Evolutionary conservation across 2,113 vertebrate genomes (phyloP).

Genomic region (Sapayoa aenigma): DNA sequence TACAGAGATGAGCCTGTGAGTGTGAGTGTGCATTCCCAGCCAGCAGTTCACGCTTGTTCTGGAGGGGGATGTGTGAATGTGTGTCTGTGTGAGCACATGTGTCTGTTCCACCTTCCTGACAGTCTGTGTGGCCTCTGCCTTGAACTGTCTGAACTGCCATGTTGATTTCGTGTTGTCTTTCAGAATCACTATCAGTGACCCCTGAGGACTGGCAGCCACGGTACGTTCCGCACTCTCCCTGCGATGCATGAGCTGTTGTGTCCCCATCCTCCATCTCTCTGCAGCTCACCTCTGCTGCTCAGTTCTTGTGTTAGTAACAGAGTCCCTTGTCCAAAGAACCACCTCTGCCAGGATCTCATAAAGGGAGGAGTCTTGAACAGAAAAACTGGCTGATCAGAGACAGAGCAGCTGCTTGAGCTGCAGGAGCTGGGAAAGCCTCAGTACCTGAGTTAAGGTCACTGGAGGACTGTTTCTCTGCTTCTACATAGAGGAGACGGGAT

Average conservation of each 20-base stretch:
- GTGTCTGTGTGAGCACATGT: background rate
- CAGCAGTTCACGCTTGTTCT: background rate
- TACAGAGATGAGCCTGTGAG: background rate
- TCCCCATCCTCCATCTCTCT: slow-evolving; percentile 42
- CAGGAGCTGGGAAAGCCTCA: slow-evolving; percentile 9
- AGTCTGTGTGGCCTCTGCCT: slow-evolving; percentile 66
- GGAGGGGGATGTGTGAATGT: background rate
- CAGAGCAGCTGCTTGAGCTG: slow-evolving; percentile 37
- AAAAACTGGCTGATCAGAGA: slow-evolving; percentile 3
- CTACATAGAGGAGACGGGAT: background rate
- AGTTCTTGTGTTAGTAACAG: slow-evolving; percentile 6
- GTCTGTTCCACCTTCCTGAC: slow-evolving; percentile 33
- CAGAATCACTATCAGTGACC: slow-evolving; percentile 99
- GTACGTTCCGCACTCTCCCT: slow-evolving; percentile 83
- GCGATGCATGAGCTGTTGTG: slow-evolving; percentile 73
- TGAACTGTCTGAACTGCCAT: slow-evolving; percentile 79
- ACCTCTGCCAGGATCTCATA: slow-evolving; percentile 65
- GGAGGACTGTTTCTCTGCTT: background rate
- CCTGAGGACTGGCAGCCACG: slow-evolving; percentile 91
- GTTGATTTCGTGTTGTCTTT: slow-evolving; percentile 92
- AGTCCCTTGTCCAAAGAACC: slow-evolving; percentile 55
- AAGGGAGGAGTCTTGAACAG: slow-evolving; percentile 65
- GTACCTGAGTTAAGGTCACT: background rate
- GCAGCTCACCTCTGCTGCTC: slow-evolving; percentile 55
- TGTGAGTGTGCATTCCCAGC: background rate